Evolutionary conservation across 2,888 invertebrate species (phyloP).

Genomic region (Mongoloraphidia duomilia): DNA sequence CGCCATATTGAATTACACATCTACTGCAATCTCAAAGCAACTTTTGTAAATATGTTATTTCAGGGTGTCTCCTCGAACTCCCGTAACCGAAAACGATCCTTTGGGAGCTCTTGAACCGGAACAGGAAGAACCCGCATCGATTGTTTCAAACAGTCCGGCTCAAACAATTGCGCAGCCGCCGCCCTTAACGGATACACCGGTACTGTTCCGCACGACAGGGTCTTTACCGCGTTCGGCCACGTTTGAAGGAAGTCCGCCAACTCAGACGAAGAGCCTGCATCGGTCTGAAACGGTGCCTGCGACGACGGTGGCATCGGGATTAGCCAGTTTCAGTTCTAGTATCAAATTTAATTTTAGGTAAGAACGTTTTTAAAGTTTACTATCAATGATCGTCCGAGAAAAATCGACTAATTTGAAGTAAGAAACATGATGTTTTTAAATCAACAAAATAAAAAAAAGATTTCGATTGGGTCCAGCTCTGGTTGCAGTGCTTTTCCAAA

Average conservation of each 20-base stretch:
- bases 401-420: too few species aligned
- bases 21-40: too few species aligned
- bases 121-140: constrained; percentile 21
- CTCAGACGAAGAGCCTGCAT: constrained; percentile 38
- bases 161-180: constrained; percentile 13
- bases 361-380: constrained; percentile 18
- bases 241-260: constrained; percentile 34
- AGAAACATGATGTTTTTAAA: too few species aligned
- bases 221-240: constrained; percentile 36
- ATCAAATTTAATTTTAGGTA: constrained; percentile 79
- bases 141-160: constrained; percentile 17
- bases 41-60: constrained; percentile 2
- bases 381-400: too few species aligned
- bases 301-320: constrained; percentile 56
- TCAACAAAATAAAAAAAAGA: too few species aligned
- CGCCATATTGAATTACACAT: too few species aligned
- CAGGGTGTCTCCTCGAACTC: constrained; percentile 62
- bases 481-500: too few species aligned
- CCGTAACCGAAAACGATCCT: constrained; percentile 85
- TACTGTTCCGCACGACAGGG: constrained; percentile 37
- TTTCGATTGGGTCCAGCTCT: too few species aligned
- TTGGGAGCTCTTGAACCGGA: constrained; percentile 57
- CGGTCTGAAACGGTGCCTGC: constrained; percentile 63
- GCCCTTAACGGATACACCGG: constrained; percentile 43
- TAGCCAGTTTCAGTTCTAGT: constrained; percentile 67